Conservation (phyloP, 2,888 invertebrate species). For the Harpagoxenus sublaevis region DNA sequence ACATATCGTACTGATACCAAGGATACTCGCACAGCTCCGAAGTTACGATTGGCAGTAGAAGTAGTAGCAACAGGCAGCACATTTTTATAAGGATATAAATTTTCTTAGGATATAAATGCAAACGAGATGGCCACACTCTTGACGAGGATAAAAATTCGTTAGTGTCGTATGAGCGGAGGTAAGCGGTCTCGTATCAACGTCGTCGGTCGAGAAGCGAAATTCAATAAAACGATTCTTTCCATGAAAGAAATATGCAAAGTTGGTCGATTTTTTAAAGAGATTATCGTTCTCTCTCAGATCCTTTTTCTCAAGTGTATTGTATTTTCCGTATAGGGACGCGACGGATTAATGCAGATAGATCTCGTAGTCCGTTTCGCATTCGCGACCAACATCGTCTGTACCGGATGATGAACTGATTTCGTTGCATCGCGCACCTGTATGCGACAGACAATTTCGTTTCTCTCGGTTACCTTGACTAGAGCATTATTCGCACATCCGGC, state of each 20-base stretch:
- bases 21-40: not conserved
- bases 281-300: not conserved
- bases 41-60: slow-evolving; percentile 26
- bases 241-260: not conserved
- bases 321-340: not conserved
- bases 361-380: slow-evolving; percentile 9
- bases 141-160: not conserved
- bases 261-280: not conserved
- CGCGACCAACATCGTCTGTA: slow-evolving; percentile 52
- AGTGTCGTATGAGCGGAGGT: not conserved
- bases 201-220: not conserved
- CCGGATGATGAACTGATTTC: slow-evolving; percentile 63
- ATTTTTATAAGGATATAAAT: slow-evolving; percentile 5
- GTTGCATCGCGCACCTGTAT: slow-evolving; percentile 37
- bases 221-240: not conserved
- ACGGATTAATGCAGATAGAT: not conserved
- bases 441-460: slow-evolving; percentile 68
- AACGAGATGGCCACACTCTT: not conserved
- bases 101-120: not conserved
- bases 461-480: slow-evolving; percentile 77
- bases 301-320: not conserved
- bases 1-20: slow-evolving; percentile 25
- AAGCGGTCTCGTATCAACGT: not conserved
- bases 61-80: not conserved
- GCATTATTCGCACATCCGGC: slow-evolving; percentile 80